phyloP scores from a whole-genome alignment of 2,888 invertebrate species.

The Volucella bombylans region DNA sequence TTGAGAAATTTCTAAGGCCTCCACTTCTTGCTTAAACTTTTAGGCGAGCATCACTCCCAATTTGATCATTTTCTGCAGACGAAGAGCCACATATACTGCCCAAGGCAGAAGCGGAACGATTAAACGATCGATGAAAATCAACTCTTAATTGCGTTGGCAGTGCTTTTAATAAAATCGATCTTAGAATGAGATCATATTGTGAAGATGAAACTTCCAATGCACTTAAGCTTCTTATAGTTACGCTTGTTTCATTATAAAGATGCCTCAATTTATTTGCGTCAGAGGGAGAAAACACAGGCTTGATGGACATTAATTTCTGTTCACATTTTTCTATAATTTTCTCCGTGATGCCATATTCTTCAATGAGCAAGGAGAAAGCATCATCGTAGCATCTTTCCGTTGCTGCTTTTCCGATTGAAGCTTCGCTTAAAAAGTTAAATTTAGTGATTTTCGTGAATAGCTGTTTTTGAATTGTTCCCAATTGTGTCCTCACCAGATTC shows the following conservation, averaged over 20 bases:
- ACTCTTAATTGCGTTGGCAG: slow-evolving; percentile 45
- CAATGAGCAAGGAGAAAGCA: slow-evolving; percentile 38
- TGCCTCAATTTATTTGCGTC: slow-evolving; percentile 25
- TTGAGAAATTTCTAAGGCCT: slow-evolving; percentile 51
- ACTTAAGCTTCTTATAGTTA: slow-evolving; percentile 50
- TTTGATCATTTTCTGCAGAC: background rate
- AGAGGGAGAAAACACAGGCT: slow-evolving; percentile 28
- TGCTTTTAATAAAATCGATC: slow-evolving; percentile 46
- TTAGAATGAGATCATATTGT: slow-evolving; percentile 58
- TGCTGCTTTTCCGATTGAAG: slow-evolving; percentile 46
- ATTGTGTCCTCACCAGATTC: too few species aligned
- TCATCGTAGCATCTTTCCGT: slow-evolving; percentile 54
- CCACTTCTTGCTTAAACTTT: slow-evolving; percentile 40
- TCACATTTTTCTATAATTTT: slow-evolving; percentile 57
- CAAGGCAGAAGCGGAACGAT: background rate
- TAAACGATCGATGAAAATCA: slow-evolving; percentile 25
- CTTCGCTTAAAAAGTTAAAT: slow-evolving; percentile 52
- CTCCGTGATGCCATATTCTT: slow-evolving; percentile 59
- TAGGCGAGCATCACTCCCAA: background rate
- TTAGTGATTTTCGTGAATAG: slow-evolving; percentile 57
- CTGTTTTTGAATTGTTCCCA: slow-evolving; percentile 62
- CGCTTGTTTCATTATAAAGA: slow-evolving; percentile 39
- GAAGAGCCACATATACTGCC: background rate
- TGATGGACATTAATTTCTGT: slow-evolving; percentile 43
- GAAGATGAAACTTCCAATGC: slow-evolving; percentile 57